Evolutionary conservation across 2,113 vertebrate genomes (phyloP), one percentile per base, ranked within the genome.

Genomic region (Riparia riparia): DNA sequence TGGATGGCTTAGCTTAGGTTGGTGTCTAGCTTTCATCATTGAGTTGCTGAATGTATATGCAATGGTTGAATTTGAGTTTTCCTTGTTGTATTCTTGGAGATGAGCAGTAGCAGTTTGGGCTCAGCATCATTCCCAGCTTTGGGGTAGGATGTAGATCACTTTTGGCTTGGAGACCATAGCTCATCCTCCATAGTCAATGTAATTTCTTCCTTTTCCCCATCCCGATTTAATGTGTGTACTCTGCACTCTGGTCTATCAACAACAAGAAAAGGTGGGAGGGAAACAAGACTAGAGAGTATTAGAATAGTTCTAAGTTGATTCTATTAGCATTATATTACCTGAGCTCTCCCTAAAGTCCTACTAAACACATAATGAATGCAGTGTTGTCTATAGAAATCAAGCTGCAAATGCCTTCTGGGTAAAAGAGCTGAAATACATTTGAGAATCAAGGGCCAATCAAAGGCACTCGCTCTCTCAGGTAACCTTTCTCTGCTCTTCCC

Each of bases 401-500:
- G 50, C 31, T 80, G 74, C 42, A 96, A 93, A 76, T 82, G 53
- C 72, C 69, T 68, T 86, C 60, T 54, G 69, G 44, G 72, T 31
- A 66, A 93, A 93, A 93, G 86, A 66, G n/a, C 41, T 91, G 49
- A 66, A 71, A 69, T 17, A 45, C 5, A 8, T 53, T 73, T 90
- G 93, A 53, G 83, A 93, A 61, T 89, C 60, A 86, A 84, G 50
- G 28, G 57, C 15, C 61, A 72, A 39, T 49, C 65, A 77, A 58
- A 50, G 45, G 22, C 28, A 41, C 8, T 41, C 0, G 1, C 25
- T 76, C 24, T 70, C 50, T 89, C 51, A 93, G 45, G 31, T 94
- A 83, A 89, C 89, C 14, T 96, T 95, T 91, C 37, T 76, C 80
- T 60, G 86, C 93, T 87, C 91, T 96, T 97, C 94, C 56, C 58